A percentile compares a stretch with the other conserved stretches of the same genome.
Conservation (phyloP, 2,113 vertebrate species). For the Notarius lentiginosus region DNA sequence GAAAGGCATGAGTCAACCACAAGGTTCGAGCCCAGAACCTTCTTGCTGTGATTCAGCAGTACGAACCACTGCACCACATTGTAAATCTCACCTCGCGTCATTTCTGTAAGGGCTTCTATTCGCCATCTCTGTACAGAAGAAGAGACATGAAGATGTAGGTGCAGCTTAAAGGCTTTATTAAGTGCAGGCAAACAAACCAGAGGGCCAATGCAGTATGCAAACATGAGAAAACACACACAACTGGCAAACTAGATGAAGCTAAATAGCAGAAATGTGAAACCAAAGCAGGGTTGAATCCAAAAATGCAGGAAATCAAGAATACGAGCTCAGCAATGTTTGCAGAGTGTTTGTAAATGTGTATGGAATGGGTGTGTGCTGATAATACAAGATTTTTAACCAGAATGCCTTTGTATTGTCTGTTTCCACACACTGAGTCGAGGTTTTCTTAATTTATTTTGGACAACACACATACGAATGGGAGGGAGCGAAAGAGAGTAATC, state of each 20-base stretch:
- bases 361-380: neutral
- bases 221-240: neutral
- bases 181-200: neutral
- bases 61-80: no score
- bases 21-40: no score
- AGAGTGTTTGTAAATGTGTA: neutral
- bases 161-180: neutral
- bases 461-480: neutral
- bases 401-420: neutral
- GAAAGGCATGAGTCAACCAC: no score
- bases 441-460: neutral
- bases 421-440: neutral
- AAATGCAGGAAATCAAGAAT: neutral
- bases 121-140: neutral
- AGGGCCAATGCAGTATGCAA: neutral
- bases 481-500: neutral
- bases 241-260: neutral
- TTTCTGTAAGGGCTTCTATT: neutral
- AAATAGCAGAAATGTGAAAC: neutral
- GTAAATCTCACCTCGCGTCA: neutral
- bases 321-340: neutral
- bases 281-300: neutral
- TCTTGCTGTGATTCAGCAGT: no score
- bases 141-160: neutral
- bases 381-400: neutral